A percentile compares a stretch with the other conserved stretches of the same genome.
Evolutionary conservation across 2,888 invertebrate genomes (phyloP).

Genomic region (Baronia brevicornis): DNA sequence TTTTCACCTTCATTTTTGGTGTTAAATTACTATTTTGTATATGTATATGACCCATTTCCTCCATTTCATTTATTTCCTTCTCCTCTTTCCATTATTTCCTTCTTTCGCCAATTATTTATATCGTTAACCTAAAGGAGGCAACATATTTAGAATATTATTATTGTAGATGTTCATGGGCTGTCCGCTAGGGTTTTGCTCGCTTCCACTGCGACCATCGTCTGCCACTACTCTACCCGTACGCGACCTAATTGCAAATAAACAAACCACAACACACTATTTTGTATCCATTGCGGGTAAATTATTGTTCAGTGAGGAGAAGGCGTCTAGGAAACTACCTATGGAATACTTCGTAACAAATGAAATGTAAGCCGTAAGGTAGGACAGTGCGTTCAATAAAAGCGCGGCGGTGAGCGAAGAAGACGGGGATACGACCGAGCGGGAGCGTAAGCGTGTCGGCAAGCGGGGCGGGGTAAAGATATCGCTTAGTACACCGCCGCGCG

Average conservation of each 20-base stretch:
- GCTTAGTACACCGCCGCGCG: conserved; percentile 44
- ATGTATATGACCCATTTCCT: no score
- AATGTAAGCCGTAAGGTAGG: conserved; percentile 33
- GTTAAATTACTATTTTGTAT: no score
- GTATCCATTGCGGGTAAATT: background rate
- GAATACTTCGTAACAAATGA: conserved; percentile 13
- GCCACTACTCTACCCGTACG: conserved; percentile 27
- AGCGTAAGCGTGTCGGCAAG: conserved; percentile 35
- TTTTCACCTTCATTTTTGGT: no score
- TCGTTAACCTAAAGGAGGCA: no score
- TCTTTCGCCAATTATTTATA: no score
- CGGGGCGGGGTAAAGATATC: conserved; percentile 27
- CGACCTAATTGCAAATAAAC: conserved; percentile 25
- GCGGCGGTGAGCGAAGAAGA: conserved; percentile 52
- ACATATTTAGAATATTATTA: no score
- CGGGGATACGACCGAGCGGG: conserved; percentile 38
- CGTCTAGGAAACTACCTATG: background rate
- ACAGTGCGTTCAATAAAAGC: conserved; percentile 45
- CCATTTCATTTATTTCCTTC: no score
- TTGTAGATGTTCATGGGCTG: no score
- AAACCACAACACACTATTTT: conserved; percentile 11
- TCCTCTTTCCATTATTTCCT: no score
- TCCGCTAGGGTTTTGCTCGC: no score
- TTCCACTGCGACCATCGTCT: conserved; percentile 31
- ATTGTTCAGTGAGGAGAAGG: conserved; percentile 5